phyloP scores from a whole-genome alignment of 37 sponge, comb jelly and placozoan genomes.

The Lycopodina hypogea region DNA sequence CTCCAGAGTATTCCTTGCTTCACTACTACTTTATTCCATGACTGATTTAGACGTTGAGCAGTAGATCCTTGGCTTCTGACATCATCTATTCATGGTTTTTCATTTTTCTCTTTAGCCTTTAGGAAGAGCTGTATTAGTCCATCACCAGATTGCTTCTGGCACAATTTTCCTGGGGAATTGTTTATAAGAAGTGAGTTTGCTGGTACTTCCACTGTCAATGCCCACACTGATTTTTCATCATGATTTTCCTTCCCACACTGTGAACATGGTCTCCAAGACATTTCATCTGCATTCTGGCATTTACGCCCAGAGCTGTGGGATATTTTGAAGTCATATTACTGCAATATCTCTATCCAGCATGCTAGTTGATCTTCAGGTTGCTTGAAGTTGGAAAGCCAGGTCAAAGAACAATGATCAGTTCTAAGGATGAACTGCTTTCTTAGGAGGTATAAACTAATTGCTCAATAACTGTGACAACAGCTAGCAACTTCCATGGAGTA shows the following conservation, averaged over 20 bases:
- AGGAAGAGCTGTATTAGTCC: no score
- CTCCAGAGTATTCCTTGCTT: slow-evolving; percentile 11
- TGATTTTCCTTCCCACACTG: no score
- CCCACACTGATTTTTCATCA: no score
- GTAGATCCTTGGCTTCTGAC: no score
- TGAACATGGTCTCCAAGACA: no score
- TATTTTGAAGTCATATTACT: slow-evolving; percentile 28
- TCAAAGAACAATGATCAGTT: slow-evolving; percentile 28
- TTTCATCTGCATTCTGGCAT: slow-evolving; percentile 21
- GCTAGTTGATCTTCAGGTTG: slow-evolving; percentile 33
- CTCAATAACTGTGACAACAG: slow-evolving; percentile 15
- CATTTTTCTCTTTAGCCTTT: neutral
- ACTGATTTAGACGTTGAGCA: slow-evolving; percentile 16
- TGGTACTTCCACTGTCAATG: neutral
- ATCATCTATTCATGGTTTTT: slow-evolving; percentile 12
- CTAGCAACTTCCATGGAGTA: no score
- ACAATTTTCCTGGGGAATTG: neutral
- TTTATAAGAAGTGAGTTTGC: neutral
- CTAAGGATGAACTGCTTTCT: no score
- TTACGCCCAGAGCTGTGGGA: slow-evolving; percentile 34
- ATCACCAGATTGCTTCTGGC: no score
- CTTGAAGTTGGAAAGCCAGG: slow-evolving; percentile 20
- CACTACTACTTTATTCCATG: slow-evolving; percentile 33
- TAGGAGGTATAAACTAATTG: slow-evolving; percentile 26
- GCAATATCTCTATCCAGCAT: slow-evolving; percentile 36